Percentiles rank a stretch among this genome's conserved stretches.
These are phyloP conservation scores for Amblyopsis hoosieri DNA, from an alignment of 2,797 vertebrate species.

Conservation along the genomic window DNA sequence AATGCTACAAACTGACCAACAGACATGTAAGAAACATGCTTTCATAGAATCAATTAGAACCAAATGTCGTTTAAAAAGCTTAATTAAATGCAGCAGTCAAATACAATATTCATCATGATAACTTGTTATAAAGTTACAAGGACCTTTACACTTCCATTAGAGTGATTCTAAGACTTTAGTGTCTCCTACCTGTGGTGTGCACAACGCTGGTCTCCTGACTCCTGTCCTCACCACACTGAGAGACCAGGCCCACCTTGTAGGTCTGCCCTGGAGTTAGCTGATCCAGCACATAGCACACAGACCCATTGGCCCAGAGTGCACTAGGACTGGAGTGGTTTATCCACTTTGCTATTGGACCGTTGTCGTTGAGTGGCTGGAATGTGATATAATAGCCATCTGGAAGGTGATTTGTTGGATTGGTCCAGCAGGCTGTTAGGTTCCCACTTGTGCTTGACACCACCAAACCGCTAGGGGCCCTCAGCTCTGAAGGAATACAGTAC, in stretches of 20 bases:
- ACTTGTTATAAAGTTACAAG: not conserved
- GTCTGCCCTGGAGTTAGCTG: not conserved
- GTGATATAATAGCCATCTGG: not conserved
- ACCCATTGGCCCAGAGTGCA: not conserved
- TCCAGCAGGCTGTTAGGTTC: not conserved
- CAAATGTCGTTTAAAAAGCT: no score
- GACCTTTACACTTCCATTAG: not conserved
- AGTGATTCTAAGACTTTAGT: no score
- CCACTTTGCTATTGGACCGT: not conserved
- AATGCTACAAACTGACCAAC: no score
- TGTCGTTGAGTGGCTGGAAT: not conserved
- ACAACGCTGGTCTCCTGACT: not conserved
- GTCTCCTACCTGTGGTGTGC: not conserved
- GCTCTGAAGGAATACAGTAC: not conserved
- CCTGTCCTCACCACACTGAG: not conserved
- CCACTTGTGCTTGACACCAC: not conserved
- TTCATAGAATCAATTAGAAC: no score
- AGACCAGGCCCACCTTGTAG: slow-evolving; percentile 2
- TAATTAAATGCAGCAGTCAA: no score
- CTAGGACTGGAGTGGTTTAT: not conserved
- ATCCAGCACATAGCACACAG: not conserved
- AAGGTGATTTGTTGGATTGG: not conserved
- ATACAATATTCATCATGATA: no score
- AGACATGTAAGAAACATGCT: no score
- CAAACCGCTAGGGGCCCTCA: not conserved